phyloP scores from a whole-genome alignment of 2,113 vertebrate genomes.

The Raphicerus campestris region DNA sequence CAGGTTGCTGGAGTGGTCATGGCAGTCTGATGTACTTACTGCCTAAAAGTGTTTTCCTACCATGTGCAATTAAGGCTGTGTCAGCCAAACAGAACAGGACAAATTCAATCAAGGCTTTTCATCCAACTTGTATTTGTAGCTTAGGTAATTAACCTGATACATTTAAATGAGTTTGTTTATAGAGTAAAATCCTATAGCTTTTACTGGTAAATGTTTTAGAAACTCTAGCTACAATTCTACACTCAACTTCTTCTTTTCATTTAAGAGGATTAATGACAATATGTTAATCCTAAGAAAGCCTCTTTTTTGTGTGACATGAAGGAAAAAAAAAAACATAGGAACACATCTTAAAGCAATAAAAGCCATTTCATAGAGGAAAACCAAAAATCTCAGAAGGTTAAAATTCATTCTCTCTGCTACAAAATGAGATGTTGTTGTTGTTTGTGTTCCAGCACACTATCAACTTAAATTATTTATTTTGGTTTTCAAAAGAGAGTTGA shows the following conservation, averaged over 20 bases:
- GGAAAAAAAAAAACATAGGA: neutral
- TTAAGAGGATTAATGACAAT: constrained; percentile 24
- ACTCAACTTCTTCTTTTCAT: constrained; percentile 16
- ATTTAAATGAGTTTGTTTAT: constrained; percentile 44
- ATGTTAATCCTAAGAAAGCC: constrained; percentile 11
- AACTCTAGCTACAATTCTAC: constrained; percentile 2
- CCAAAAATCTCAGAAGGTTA: neutral
- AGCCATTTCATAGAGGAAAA: neutral
- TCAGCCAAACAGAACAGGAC: neutral
- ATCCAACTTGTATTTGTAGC: constrained; percentile 6
- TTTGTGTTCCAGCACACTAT: neutral
- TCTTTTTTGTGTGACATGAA: neutral
- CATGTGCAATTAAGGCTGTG: neutral
- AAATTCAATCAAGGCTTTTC: neutral
- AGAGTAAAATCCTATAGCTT: constrained; percentile 38
- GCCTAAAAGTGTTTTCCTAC: constrained; percentile 32
- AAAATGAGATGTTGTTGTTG: neutral
- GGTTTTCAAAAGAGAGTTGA: constrained; percentile 3
- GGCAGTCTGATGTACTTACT: neutral
- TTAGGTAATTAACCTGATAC: constrained; percentile 17
- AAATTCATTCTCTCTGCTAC: neutral
- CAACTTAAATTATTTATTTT: constrained; percentile 21
- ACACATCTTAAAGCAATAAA: constrained; percentile 6
- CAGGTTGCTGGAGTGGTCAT: neutral
- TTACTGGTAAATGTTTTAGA: constrained; percentile 13